A percentile compares a stretch with the other conserved stretches of the same genome.
Evolutionary conservation across 2,113 vertebrate species (phyloP).

Genomic region (Phrynosoma platyrhinos): DNA sequence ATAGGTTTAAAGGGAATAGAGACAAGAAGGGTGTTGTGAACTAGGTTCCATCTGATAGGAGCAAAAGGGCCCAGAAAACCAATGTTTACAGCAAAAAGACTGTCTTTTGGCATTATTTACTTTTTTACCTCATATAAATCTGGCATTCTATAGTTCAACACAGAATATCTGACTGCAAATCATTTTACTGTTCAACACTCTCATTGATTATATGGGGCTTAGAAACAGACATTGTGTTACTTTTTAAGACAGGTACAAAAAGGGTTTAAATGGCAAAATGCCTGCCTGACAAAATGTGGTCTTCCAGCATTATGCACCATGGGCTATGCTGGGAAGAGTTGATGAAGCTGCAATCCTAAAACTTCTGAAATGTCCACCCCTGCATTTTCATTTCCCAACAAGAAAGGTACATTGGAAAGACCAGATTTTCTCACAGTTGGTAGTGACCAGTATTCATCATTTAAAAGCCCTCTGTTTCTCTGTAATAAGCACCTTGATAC

Average conservation of each 20-base stretch:
- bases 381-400: neutral
- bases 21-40: too few relatives aligned
- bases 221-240: neutral
- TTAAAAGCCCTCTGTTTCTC: neutral
- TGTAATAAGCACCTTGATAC: neutral
- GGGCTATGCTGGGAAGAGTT: too few relatives aligned
- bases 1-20: neutral
- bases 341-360: too few relatives aligned
- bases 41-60: neutral
- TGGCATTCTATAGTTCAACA: neutral
- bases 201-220: neutral
- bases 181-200: neutral
- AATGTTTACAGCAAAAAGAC: neutral
- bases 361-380: too few relatives aligned
- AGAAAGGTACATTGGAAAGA: neutral
- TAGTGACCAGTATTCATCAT: neutral
- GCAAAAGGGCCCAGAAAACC: neutral
- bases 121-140: neutral
- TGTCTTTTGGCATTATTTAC: neutral
- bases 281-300: too few relatives aligned
- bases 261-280: neutral
- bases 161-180: neutral
- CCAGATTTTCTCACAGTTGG: neutral
- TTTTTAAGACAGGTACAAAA: too few relatives aligned
- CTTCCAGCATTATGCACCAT: too few relatives aligned